Base-by-base conservation (phyloP, 2,888 invertebrate species). In the Spisula solida region DNA sequence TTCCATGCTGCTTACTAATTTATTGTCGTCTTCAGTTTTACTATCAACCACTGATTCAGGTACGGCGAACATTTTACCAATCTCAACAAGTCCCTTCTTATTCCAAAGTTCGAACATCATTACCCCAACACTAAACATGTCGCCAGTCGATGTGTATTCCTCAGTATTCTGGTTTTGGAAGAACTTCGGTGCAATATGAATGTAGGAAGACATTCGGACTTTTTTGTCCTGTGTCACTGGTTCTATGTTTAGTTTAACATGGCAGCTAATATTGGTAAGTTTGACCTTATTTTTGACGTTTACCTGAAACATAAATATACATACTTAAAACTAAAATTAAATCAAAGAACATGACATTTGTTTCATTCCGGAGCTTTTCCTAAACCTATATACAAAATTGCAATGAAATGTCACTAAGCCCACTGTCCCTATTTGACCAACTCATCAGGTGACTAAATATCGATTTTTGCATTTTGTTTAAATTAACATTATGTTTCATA, bases 51-150 rank as follows among this genome's bases (percentile, higher is more conserved):
- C 80, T 48, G 48, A 80, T 31, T 48, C 70, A 25, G 86, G 82
- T 25, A 83, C 48, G 16, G 60, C 48, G 31, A 31, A 80, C n/a
- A 79, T 18, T 25, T 80, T 78, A 29, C 48, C 81, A 0, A 56
- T 51, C 79, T 56, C 83, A 66, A 83, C 89, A 0, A 92, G 75
- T 47, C 85, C 87, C 20, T 90, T 66, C 14, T 87, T 88, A 2
- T 85, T 92, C 94, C 94, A 94, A 47, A 94, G 83, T 81, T 94
- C 95, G 92, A 92, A 94, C 95, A 95, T 94, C 81, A 94, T 90
- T 29, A 95, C 87, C 20, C 94, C 95, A 18, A 95, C 88, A 41
- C 93, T 90, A 90, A 93, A 95, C 93, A 95, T 94, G 80, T 95
- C 95, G 80, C 94, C 90, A 41, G 66, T 60, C 5, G 70, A 18